A percentile compares a stretch with the other conserved stretches of the same genome.
Evolutionary conservation across 2,797 vertebrate genomes (phyloP).

Genomic region (Eulemur coronatus): DNA sequence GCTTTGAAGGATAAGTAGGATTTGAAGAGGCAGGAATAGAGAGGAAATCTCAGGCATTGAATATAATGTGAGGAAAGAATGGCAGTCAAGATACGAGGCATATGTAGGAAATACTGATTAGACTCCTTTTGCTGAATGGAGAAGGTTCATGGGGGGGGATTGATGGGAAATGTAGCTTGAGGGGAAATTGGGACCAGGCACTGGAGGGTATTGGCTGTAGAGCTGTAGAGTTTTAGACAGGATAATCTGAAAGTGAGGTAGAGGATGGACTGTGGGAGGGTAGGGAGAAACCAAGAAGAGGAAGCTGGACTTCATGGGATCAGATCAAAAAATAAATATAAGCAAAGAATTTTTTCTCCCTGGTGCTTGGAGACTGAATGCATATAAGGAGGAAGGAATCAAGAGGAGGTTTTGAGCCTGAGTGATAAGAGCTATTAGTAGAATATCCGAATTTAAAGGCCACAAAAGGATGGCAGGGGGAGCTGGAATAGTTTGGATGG

Average conservation of each 20-base stretch:
- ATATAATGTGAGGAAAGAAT: neutral
- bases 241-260: neutral
- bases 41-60: neutral
- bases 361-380: neutral
- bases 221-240: neutral
- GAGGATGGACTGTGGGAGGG: neutral
- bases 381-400: neutral
- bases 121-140: neutral
- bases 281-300: neutral
- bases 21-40: neutral
- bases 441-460: neutral
- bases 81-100: neutral
- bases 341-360: neutral
- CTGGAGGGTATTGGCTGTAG: neutral
- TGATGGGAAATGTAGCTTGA: neutral
- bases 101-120: neutral
- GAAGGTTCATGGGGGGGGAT: neutral
- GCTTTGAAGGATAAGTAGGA: neutral
- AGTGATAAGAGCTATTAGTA: neutral
- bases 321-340: neutral
- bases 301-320: neutral
- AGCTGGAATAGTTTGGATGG: neutral
- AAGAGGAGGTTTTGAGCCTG: neutral
- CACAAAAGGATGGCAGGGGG: neutral
- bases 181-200: neutral